Conservation (phyloP, 2,113 vertebrate genomes). For the Hemiprocne comata region DNA sequence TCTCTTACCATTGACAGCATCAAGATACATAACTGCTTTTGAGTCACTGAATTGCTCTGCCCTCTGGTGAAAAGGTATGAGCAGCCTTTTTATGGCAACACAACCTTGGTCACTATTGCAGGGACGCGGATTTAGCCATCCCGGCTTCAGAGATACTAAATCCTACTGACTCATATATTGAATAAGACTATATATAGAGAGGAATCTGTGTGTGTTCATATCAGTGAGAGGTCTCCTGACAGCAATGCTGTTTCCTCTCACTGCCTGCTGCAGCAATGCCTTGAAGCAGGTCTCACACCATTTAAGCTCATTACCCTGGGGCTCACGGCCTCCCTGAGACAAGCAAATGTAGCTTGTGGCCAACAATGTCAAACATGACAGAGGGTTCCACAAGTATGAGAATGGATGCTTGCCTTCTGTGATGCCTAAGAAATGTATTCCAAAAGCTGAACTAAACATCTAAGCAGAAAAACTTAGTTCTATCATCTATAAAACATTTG, state of each 20-base stretch:
- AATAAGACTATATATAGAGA: neutral
- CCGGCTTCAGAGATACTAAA: neutral
- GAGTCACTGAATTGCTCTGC: neutral
- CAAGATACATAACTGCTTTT: neutral
- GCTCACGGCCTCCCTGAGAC: neutral
- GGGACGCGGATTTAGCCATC: neutral
- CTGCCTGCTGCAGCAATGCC: neutral
- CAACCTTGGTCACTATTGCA: neutral
- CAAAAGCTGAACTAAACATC: neutral
- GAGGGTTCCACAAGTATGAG: neutral
- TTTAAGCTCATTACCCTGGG: constrained; percentile 7
- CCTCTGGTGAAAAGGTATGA: neutral
- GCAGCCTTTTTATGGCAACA: neutral
- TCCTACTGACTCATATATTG: neutral
- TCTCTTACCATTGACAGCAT: neutral
- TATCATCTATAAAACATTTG: neutral
- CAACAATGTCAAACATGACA: neutral
- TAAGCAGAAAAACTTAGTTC: neutral
- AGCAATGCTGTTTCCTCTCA: neutral
- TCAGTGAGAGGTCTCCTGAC: neutral
- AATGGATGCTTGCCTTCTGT: neutral
- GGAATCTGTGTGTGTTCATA: neutral
- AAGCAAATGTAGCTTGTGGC: neutral
- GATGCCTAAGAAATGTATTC: neutral
- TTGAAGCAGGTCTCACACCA: constrained; percentile 7